Evolutionary conservation across 2,888 invertebrate species (phyloP).

Genomic region (Hirtodrosophila cameraria): DNA sequence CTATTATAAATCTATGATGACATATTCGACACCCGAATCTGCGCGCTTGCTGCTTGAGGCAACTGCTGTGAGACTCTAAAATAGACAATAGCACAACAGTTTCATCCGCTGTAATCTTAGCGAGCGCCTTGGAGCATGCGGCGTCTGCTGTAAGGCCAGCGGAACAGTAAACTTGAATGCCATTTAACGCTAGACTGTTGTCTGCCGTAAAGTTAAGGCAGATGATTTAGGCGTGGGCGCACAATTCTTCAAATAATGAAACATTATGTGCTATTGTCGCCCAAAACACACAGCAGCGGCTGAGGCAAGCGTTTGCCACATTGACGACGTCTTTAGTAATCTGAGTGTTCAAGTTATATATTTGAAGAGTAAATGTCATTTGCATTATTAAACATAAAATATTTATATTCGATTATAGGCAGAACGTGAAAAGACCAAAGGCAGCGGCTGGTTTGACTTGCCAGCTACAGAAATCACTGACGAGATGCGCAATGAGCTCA

Average conservation of each 20-base stretch:
- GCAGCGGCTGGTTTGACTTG: conserved; percentile 94
- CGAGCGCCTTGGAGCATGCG: conserved; percentile 61
- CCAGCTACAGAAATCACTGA: conserved; percentile 95
- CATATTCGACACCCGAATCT: conserved; percentile 84
- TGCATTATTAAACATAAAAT: conserved; percentile 1
- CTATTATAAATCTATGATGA: conserved; percentile 75
- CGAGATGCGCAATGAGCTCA: conserved; percentile 93
- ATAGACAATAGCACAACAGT: conserved; percentile 47
- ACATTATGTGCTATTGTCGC: conserved; percentile 46
- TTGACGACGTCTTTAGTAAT: conserved; percentile 85
- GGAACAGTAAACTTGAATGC: conserved; percentile 78
- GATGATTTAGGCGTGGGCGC: conserved; percentile 71
- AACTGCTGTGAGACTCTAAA: conserved; percentile 74
- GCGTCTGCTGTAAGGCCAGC: conserved; percentile 84
- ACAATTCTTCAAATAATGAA: conserved; percentile 56
- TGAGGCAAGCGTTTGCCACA: conserved; percentile 65
- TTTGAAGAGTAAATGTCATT: not conserved
- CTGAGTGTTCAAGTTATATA: conserved; percentile 67
- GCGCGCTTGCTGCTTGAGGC: conserved; percentile 64
- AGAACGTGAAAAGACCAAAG: conserved; percentile 92
- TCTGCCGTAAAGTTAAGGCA: conserved; percentile 45
- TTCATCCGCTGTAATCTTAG: conserved; percentile 84
- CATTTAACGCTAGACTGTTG: conserved; percentile 74
- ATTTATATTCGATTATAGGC: conserved; percentile 84
- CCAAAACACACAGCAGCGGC: conserved; percentile 40